phyloP scores from a whole-genome alignment of 2,888 invertebrate species.

The Drosophila quasianomalipes region DNA sequence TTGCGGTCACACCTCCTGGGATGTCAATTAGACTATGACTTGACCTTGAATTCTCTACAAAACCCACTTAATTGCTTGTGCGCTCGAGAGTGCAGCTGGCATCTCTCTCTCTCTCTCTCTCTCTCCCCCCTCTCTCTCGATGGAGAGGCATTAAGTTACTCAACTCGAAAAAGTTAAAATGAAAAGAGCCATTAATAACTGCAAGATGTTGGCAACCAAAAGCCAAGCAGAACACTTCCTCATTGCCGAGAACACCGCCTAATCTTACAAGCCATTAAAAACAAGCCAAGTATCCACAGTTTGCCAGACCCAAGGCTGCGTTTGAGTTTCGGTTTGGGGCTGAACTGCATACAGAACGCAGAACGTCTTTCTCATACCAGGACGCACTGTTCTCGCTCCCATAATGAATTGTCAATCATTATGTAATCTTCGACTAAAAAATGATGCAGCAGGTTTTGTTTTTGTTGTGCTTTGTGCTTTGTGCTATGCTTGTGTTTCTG shows the following conservation, averaged over 20 bases:
- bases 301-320: constrained; percentile 17
- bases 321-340: constrained; percentile 7
- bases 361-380: constrained; percentile 23
- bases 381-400: constrained; percentile 45
- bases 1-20: constrained; percentile 70
- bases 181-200: constrained; percentile 61
- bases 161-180: constrained; percentile 29
- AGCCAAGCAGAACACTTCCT: constrained; percentile 58
- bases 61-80: constrained; percentile 37
- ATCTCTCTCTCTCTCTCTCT: neutral
- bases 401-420: constrained; percentile 81
- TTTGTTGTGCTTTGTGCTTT: constrained; percentile 14
- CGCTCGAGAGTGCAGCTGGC: neutral
- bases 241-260: constrained; percentile 60
- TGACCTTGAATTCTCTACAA: constrained; percentile 54
- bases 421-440: constrained; percentile 79
- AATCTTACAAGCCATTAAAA: constrained; percentile 71
- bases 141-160: constrained; percentile 16
- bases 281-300: constrained; percentile 28
- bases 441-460: constrained; percentile 75
- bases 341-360: constrained; percentile 8
- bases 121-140: neutral
- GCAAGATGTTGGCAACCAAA: constrained; percentile 42
- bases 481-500: neutral
- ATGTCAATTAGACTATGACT: constrained; percentile 65